phyloP scores from a whole-genome alignment of 2,797 vertebrate species.

The Ctenopoma kingsleyae region DNA sequence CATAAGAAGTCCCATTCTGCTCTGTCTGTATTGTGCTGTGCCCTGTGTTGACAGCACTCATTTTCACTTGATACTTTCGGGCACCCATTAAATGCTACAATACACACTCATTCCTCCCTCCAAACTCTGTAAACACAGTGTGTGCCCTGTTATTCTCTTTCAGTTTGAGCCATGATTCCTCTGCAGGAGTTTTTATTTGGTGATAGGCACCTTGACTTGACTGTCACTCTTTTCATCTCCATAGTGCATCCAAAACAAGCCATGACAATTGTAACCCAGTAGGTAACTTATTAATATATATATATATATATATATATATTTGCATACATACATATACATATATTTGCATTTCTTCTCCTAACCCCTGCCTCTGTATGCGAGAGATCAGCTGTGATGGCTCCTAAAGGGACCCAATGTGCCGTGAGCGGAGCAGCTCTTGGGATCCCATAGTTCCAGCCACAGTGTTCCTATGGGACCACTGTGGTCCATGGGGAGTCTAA shows the following conservation, averaged over 20 bases:
- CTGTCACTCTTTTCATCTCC: constrained; percentile 27
- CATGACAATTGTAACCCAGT: constrained; percentile 28
- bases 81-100: constrained; percentile 70
- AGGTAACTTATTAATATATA: constrained; percentile 37
- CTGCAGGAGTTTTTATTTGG: constrained; percentile 41
- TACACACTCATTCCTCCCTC: constrained; percentile 62
- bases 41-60: constrained; percentile 67
- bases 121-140: constrained; percentile 63
- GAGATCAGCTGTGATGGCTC: constrained; percentile 69
- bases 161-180: constrained; percentile 41
- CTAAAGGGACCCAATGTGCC: constrained; percentile 47
- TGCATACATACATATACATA: too few species aligned
- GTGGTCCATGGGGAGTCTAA: constrained; percentile 48
- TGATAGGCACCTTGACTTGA: constrained; percentile 43
- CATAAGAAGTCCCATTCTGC: constrained; percentile 68
- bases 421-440: constrained; percentile 42
- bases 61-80: constrained; percentile 66
- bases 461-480: constrained; percentile 58
- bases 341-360: constrained; percentile 28
- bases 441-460: constrained; percentile 55
- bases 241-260: constrained; percentile 31
- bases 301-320: too few species aligned
- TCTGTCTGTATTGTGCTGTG: constrained; percentile 67
- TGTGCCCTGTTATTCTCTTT: constrained; percentile 40
- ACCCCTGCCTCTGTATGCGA: constrained; percentile 15